phyloP scores from a whole-genome alignment of 2,113 vertebrate genomes.

The Scatophagus argus region DNA sequence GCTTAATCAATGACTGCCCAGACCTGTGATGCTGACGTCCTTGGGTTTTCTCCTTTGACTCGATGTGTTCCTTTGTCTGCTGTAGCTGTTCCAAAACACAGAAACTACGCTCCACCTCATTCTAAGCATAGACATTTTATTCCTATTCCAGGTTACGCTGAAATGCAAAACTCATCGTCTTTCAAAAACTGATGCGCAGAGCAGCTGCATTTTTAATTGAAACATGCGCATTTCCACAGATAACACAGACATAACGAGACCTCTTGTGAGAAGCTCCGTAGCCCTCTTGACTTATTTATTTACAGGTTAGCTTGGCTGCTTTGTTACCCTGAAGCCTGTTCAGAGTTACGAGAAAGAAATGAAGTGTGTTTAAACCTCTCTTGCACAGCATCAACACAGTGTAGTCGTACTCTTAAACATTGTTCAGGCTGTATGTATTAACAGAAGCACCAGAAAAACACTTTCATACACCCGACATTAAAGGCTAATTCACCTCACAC shows the following conservation, averaged over 20 bases:
- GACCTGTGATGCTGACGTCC: neutral
- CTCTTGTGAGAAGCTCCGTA: neutral
- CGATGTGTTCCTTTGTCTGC: no score
- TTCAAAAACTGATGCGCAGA: neutral
- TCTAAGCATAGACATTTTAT: neutral
- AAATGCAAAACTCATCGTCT: neutral
- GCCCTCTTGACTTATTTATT: neutral
- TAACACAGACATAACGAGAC: neutral
- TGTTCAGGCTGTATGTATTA: constrained; percentile 23
- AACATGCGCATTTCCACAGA: neutral
- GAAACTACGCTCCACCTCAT: neutral
- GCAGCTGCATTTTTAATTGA: neutral
- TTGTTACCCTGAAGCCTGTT: neutral
- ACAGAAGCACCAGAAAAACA: neutral
- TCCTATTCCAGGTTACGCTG: no score
- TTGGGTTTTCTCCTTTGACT: neutral
- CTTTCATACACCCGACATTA: neutral
- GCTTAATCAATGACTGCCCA: neutral
- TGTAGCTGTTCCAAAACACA: neutral
- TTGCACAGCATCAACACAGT: no score
- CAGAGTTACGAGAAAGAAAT: neutral
- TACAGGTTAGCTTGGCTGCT: neutral
- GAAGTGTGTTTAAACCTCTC: constrained; percentile 9
- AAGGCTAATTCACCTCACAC: neutral
- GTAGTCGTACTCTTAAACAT: constrained; percentile 4